Percentiles rank a stretch among this genome's conserved stretches.
Conservation (phyloP, 1,140 invertebrate genomes). For the Heliothis subflexa region DNA sequence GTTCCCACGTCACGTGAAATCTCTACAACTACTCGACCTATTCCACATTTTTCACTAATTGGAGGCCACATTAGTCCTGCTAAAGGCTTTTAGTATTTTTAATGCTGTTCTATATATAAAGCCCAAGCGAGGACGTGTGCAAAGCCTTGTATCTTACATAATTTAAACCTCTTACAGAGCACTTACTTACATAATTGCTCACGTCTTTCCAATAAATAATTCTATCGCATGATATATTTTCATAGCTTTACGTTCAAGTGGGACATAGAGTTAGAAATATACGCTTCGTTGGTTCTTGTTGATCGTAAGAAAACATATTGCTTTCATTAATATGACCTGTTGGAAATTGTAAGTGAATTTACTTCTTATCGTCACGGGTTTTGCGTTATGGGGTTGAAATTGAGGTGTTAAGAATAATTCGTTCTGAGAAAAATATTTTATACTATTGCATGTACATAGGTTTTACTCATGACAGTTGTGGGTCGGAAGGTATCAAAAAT, state of each 20-base stretch:
- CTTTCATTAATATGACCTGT: constrained; percentile 38
- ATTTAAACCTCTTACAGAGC: not conserved
- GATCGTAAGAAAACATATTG: constrained; percentile 44
- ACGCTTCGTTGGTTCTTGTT: constrained; percentile 35
- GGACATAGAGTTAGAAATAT: constrained; percentile 18
- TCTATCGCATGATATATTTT: constrained; percentile 28
- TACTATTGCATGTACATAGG: too few species aligned
- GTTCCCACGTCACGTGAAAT: too few species aligned
- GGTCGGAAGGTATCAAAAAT: too few species aligned
- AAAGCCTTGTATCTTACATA: not conserved
- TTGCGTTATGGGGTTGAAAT: constrained; percentile 14
- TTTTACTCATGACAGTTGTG: too few species aligned
- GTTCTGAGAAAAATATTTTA: too few species aligned
- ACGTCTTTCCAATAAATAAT: constrained; percentile 35
- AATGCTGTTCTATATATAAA: too few species aligned
- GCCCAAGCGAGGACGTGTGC: too few species aligned
- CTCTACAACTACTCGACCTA: too few species aligned
- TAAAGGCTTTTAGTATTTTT: too few species aligned
- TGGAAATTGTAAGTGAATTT: constrained; percentile 47
- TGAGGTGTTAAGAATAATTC: not conserved
- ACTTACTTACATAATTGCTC: not conserved
- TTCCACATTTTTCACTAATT: too few species aligned
- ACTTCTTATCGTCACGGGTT: constrained; percentile 7
- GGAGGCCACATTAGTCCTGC: too few species aligned
- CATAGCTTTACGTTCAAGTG: constrained; percentile 21